Conservation (phyloP, 2,888 invertebrate species). For the Calephelis perditalis region DNA sequence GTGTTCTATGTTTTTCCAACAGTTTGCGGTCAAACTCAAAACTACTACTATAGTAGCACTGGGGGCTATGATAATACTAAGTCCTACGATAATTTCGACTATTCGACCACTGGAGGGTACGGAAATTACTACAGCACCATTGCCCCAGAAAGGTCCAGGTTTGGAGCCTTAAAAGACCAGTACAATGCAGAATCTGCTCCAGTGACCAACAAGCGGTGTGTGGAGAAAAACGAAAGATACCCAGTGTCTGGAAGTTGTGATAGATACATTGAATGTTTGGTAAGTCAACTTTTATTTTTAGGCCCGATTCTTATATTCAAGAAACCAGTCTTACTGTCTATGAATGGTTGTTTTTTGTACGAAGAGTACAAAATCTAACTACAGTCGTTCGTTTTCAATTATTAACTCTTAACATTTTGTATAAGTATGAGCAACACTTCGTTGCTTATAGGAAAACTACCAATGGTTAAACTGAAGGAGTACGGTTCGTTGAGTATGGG, state of each 20-base stretch:
- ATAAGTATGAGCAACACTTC: too few relatives aligned
- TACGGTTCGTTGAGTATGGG: too few relatives aligned
- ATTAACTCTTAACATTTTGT: too few relatives aligned
- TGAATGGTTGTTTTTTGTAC: too few relatives aligned
- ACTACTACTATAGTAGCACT: background rate
- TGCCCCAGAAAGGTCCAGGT: background rate
- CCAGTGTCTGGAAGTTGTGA: conserved; percentile 85
- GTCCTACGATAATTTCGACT: background rate
- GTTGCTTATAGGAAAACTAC: too few relatives aligned
- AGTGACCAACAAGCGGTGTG: conserved; percentile 65
- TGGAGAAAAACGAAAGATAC: conserved; percentile 83
- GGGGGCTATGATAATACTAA: background rate
- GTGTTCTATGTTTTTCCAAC: background rate
- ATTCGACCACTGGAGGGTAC: background rate
- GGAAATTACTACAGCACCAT: background rate
- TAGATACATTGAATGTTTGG: conserved; percentile 83
- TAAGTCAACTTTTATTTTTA: conserved; percentile 39
- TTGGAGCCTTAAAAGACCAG: background rate
- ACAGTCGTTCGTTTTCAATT: too few relatives aligned
- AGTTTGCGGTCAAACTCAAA: background rate
- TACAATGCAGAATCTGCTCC: conserved; percentile 12
- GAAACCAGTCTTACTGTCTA: too few relatives aligned
- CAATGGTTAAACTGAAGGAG: too few relatives aligned
- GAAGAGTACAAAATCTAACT: too few relatives aligned
- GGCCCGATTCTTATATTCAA: too few relatives aligned